Evolutionary conservation across 2,797 vertebrate genomes (phyloP).

Genomic region (Margarornis squamiger): DNA sequence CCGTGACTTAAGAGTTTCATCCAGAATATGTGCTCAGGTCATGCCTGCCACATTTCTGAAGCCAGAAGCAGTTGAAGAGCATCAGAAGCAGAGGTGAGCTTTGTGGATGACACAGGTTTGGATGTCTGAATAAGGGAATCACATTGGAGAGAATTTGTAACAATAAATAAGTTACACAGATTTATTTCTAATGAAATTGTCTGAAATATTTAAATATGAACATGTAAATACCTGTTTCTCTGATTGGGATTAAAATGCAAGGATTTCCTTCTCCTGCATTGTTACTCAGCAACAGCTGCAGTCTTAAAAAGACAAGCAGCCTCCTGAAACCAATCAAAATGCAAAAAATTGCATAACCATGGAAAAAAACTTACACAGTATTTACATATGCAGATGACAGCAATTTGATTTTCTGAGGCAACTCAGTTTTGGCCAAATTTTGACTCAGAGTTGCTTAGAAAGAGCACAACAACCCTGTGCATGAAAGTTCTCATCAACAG

Average conservation of each 20-base stretch:
- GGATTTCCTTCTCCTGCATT: not conserved
- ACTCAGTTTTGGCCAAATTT: not conserved
- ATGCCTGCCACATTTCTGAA: not conserved
- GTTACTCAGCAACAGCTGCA: slow-evolving; percentile 43
- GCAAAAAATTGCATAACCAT: not conserved
- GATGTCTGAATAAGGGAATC: not conserved
- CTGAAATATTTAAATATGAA: not conserved
- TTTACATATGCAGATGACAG: not conserved
- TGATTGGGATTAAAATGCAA: not conserved
- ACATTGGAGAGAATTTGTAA: not conserved
- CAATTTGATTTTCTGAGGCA: not conserved
- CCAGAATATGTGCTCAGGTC: not conserved
- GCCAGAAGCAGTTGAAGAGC: not conserved
- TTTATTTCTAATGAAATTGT: not conserved
- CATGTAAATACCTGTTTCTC: not conserved
- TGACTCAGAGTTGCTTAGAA: not conserved
- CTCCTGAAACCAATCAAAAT: slow-evolving; percentile 29
- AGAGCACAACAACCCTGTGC: not conserved
- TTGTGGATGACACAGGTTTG: not conserved
- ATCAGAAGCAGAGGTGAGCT: not conserved
- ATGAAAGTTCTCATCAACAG: not conserved
- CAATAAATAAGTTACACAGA: fast-evolving
- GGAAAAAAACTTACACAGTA: not conserved
- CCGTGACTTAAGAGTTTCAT: not conserved
- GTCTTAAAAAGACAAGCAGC: not conserved